Conservation (phyloP, 2,888 invertebrate genomes). For the Thelaira solivaga region DNA sequence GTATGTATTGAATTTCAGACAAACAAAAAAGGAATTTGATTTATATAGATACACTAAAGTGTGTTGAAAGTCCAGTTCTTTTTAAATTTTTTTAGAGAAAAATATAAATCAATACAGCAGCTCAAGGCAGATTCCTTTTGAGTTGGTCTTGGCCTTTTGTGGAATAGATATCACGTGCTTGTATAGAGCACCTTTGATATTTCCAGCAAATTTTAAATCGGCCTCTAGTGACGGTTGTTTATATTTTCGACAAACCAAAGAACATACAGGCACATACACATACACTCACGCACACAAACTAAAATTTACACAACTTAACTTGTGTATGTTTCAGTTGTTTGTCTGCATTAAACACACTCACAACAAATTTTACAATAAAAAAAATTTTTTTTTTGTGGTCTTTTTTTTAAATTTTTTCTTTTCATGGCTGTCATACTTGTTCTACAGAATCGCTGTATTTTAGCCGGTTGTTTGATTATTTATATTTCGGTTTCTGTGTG, state of each 20-base stretch:
- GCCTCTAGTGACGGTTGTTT: too few species aligned
- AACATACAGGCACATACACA: not conserved
- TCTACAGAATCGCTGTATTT: not conserved
- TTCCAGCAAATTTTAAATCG: not conserved
- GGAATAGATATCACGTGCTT: too few species aligned
- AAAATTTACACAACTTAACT: not conserved
- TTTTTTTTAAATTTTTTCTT: not conserved
- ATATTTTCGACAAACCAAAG: too few species aligned
- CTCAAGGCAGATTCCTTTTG: too few species aligned
- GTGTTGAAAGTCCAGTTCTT: too few species aligned
- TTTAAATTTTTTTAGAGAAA: too few species aligned
- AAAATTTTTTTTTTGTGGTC: not conserved
- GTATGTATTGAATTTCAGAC: too few species aligned
- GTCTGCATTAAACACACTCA: not conserved
- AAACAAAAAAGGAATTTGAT: too few species aligned
- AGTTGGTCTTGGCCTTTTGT: too few species aligned
- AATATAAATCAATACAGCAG: too few species aligned
- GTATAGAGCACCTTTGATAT: too few species aligned
- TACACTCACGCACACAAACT: not conserved
- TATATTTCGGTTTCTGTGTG: not conserved
- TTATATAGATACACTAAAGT: too few species aligned
- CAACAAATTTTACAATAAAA: not conserved
- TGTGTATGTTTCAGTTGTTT: not conserved
- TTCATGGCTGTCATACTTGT: not conserved
- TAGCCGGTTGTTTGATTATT: constrained; percentile 1